Evolutionary conservation across 2,797 vertebrate genomes (phyloP), one percentile per base, ranked within the genome.

Genomic region (Geotrypetes seraphini): DNA sequence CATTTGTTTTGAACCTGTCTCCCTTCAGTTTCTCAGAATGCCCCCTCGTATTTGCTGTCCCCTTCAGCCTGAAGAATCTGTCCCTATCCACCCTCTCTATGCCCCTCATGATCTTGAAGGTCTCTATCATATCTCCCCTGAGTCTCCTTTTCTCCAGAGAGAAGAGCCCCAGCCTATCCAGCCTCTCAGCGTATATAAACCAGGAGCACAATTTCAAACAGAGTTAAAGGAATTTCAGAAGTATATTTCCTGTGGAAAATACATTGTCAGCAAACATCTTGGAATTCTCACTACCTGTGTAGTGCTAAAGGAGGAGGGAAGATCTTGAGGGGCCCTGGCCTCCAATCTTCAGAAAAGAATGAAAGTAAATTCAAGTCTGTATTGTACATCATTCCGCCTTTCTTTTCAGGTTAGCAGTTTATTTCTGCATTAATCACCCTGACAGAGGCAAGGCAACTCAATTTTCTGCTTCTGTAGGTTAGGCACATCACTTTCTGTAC

Each of bases 391-490:
- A 66, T 73, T 78, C 56, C 67, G 68, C 71, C 72, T 76, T 74
- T 81, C 73, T 84, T 87, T 78, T 75, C 82, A 88, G 86, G 85
- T 91, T 89, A 79, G 83, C 84, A 82, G 88, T 88, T 89, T 94
- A 91, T 90, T 91, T 90, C 88, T 87, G 87, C 89, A 96, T 98
- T 93, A 95, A 96, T 96, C 91, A 94, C 89, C 88, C 90, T 94
- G 93, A 93, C 92, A 95, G 88, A 92, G 85, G 85, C 90, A 92
- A 94, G 87, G 91, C 92, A 92, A 92, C 91, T 94, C 89, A 96
- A 96, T 97, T 92, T 96, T 97, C 91, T 96, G 92, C 91, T 91
- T 90, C 88, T 87, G 89, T 97, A 93, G 90, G n/a, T 88, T 91
- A 89, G 90, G 90, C 89, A 89, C 87, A 84, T 85, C 81, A 88